These are phyloP conservation scores for Steatocranus sp. DNA, from an alignment of 2,797 vertebrate species.

Conservation along the genomic window DNA sequence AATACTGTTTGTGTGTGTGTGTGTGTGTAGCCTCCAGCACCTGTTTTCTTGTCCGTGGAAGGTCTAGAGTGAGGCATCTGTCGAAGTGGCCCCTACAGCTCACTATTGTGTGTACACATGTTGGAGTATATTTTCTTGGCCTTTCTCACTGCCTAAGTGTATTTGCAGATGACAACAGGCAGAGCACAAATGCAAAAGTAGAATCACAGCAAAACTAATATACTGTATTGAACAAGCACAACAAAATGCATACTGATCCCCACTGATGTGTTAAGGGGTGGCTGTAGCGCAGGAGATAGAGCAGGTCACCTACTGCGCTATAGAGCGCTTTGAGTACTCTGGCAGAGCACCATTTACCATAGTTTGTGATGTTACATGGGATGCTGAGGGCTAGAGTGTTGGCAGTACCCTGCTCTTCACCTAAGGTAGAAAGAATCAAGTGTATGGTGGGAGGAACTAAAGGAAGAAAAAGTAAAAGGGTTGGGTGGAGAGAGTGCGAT, in stretches of 20 bases:
- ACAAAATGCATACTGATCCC: not conserved
- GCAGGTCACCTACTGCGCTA: not conserved
- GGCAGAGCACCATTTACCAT: not conserved
- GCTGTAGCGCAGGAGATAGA: not conserved
- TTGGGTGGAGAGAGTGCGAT: not conserved
- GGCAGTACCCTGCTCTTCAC: not conserved
- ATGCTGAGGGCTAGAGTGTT: not conserved
- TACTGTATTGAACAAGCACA: not conserved
- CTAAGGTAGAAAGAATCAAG: not conserved
- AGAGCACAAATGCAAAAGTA: not conserved
- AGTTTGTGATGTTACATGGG: not conserved
- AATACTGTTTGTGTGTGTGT: not conserved
- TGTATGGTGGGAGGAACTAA: not conserved
- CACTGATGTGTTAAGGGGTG: not conserved
- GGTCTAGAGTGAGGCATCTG: slow-evolving; percentile 46
- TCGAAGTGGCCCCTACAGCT: slow-evolving; percentile 55
- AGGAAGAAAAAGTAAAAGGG: not conserved
- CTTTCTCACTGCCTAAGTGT: not conserved
- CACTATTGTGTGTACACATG: slow-evolving; percentile 23
- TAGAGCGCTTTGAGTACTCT: rapidly evolving
- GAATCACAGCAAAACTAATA: not conserved
- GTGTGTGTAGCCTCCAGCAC: slow-evolving; percentile 10
- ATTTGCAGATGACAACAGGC: slow-evolving; percentile 15
- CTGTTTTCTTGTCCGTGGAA: slow-evolving; percentile 39
- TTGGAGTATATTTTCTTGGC: slow-evolving; percentile 44